phyloP scores from a whole-genome alignment of 2,888 invertebrate species.

The Cyclophora albipunctata region DNA sequence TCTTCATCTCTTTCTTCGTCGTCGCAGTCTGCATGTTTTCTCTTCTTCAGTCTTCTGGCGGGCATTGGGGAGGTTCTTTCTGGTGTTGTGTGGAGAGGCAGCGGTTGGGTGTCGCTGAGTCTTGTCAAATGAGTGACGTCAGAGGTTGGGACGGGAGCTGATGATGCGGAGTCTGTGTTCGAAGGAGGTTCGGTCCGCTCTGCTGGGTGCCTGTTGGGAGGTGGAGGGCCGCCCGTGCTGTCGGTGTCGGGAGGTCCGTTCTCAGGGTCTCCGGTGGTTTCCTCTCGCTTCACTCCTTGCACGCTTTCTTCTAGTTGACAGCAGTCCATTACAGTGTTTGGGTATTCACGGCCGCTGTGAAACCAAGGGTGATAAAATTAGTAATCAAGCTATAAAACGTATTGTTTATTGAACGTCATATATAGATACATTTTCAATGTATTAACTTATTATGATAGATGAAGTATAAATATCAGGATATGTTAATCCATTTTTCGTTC shows the following conservation, averaged over 20 bases:
- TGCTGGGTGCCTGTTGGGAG: constrained; percentile 49
- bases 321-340: constrained; percentile 94
- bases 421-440: no score
- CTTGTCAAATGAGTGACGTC: constrained; percentile 65
- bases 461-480: no score
- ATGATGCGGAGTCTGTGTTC: constrained; percentile 54
- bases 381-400: no score
- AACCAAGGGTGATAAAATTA: constrained; percentile 24
- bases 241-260: constrained; percentile 93
- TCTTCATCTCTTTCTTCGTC: constrained; percentile 67
- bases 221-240: constrained; percentile 64
- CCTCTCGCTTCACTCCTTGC: constrained; percentile 88
- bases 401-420: no score
- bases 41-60: constrained; percentile 76
- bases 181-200: constrained; percentile 61
- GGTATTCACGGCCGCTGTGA: constrained; percentile 88
- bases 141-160: constrained; percentile 58
- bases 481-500: no score
- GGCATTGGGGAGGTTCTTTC: constrained; percentile 75
- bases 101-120: constrained; percentile 56
- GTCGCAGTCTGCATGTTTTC: constrained; percentile 64
- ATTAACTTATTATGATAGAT: no score
- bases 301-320: constrained; percentile 92
- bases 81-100: constrained; percentile 58
- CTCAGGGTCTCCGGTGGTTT: constrained; percentile 87